These are phyloP conservation scores for Anoplopoma fimbria DNA, from an alignment of 2,113 vertebrate species.

Conservation along the genomic window DNA sequence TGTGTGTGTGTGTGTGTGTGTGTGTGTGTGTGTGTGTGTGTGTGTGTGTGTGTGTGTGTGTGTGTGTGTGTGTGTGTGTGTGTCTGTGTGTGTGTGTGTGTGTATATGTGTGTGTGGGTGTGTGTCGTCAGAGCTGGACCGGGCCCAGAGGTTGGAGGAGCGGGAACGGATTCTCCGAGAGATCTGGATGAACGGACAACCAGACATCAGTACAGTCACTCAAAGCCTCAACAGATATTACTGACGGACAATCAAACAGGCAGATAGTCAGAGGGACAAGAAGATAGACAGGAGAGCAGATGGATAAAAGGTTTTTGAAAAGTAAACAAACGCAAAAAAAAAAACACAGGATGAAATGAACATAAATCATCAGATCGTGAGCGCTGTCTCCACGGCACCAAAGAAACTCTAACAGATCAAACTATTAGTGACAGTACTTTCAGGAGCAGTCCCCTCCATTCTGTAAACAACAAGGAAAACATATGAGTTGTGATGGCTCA, in stretches of 20 bases:
- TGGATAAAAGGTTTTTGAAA: neutral
- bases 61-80: conserved; percentile 14
- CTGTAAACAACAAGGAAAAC: conserved; percentile 20
- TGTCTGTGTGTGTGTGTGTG: conserved; percentile 23
- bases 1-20: conserved; percentile 22
- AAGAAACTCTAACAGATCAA: conserved; percentile 32
- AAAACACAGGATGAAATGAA: neutral
- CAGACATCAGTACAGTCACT: conserved; percentile 88
- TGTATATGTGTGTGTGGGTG: neutral
- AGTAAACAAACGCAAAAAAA: neutral
- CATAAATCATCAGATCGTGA: neutral
- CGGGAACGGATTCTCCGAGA: conserved; percentile 91
- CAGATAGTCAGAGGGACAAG: neutral
- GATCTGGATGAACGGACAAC: conserved; percentile 95
- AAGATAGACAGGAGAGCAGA: neutral
- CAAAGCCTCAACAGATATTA: conserved; percentile 92
- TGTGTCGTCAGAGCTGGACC: conserved; percentile 85
- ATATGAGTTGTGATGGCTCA: conserved; percentile 21
- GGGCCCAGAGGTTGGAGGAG: conserved; percentile 89
- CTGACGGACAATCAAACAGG: conserved; percentile 59
- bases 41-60: neutral
- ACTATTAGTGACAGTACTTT: conserved; percentile 8
- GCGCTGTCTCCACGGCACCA: conserved; percentile 16
- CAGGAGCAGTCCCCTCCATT: neutral
- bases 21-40: conserved; percentile 2